phyloP scores from a whole-genome alignment of 2,888 invertebrate species.

The Drosophila robusta region DNA sequence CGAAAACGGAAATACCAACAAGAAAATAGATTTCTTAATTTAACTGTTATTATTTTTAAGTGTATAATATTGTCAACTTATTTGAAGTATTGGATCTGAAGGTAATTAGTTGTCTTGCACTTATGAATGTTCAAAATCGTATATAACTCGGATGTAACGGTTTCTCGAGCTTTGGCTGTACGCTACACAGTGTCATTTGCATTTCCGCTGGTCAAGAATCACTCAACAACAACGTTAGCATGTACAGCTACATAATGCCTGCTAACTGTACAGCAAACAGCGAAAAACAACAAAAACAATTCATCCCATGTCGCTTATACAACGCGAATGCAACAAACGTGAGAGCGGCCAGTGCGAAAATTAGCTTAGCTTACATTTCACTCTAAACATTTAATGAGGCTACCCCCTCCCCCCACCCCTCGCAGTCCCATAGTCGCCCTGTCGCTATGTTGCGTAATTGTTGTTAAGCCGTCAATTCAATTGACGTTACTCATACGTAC shows the following conservation, averaged over 20 bases:
- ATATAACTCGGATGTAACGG: slow-evolving; percentile 9
- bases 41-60: too few relatives aligned
- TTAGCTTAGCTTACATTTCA: slow-evolving; percentile 57
- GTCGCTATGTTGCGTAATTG: slow-evolving; percentile 62
- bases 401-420: neutral
- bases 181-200: slow-evolving; percentile 22
- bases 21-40: too few relatives aligned
- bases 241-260: slow-evolving; percentile 20
- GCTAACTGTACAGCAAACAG: slow-evolving; percentile 24
- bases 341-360: slow-evolving; percentile 45
- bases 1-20: too few relatives aligned
- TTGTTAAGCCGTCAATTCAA: slow-evolving; percentile 73
- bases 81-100: too few relatives aligned
- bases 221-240: slow-evolving; percentile 4
- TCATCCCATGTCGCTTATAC: slow-evolving; percentile 35
- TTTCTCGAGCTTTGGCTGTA: neutral
- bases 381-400: slow-evolving; percentile 56
- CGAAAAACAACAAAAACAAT: slow-evolving; percentile 16
- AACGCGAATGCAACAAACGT: slow-evolving; percentile 36
- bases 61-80: too few relatives aligned
- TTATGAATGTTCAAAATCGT: neutral
- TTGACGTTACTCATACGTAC: slow-evolving; percentile 73
- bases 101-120: too few relatives aligned
- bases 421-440: slow-evolving; percentile 23
- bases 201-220: slow-evolving; percentile 34